These are phyloP conservation scores for Notechis scutatus DNA, from an alignment of 2,113 vertebrate species.

Conservation along the genomic window DNA sequence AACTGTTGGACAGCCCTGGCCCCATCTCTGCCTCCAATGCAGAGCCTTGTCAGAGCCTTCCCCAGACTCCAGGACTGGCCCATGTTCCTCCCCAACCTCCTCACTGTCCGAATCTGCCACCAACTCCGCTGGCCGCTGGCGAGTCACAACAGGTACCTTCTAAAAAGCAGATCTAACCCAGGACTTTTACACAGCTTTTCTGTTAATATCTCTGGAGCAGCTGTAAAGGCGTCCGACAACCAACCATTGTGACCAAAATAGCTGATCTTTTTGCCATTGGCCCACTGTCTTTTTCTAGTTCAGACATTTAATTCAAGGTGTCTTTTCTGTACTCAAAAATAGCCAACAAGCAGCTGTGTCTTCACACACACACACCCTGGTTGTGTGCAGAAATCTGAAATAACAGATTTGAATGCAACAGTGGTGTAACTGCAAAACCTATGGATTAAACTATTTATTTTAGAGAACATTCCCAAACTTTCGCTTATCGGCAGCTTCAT, in stretches of 20 bases:
- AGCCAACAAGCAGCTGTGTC: background rate
- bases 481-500: background rate
- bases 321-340: background rate
- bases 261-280: background rate
- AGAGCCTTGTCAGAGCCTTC: too few relatives aligned
- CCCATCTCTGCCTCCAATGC: too few relatives aligned
- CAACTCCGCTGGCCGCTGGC: too few relatives aligned
- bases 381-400: background rate
- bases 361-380: rapidly evolving
- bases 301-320: background rate
- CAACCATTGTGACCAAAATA: background rate
- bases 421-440: background rate
- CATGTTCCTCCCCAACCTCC: too few relatives aligned
- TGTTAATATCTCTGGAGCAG: background rate
- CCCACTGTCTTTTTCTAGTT: background rate
- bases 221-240: background rate
- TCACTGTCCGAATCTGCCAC: too few relatives aligned
- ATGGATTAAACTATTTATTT: background rate
- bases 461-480: background rate
- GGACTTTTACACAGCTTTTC: background rate
- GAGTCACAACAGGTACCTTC: too few relatives aligned
- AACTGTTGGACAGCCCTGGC: too few relatives aligned
- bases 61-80: too few relatives aligned
- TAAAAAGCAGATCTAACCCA: background rate
- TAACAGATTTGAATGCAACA: background rate